These are phyloP conservation scores for Lucilia cuprina DNA, from an alignment of 1,140 invertebrate species.

Conservation along the genomic window DNA sequence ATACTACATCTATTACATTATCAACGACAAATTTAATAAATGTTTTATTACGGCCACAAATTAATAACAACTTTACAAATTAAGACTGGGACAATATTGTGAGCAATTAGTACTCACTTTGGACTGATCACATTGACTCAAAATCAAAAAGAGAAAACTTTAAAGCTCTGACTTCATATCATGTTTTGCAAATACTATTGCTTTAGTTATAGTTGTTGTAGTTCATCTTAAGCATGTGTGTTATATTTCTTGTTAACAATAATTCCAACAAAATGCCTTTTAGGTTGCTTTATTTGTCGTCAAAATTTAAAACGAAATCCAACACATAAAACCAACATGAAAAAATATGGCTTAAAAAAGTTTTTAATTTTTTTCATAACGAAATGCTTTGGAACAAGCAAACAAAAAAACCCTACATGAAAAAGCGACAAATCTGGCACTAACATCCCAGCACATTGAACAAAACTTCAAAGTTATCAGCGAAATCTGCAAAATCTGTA, in stretches of 20 bases:
- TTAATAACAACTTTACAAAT: too few relatives aligned
- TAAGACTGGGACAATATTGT: too few relatives aligned
- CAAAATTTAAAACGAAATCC: conserved; percentile 24
- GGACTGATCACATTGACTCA: too few relatives aligned
- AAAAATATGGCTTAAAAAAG: conserved; percentile 13
- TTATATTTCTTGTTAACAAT: conserved; percentile 55
- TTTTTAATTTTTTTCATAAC: conserved; percentile 19
- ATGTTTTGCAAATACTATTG: conserved; percentile 28
- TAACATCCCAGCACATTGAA: conserved; percentile 57
- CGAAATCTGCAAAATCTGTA: conserved; percentile 42
- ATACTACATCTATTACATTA: too few relatives aligned
- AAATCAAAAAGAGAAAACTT: not conserved
- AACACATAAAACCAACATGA: not conserved
- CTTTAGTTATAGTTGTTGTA: conserved; percentile 51
- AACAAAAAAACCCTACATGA: conserved; percentile 36
- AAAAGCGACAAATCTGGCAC: conserved; percentile 61
- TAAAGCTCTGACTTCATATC: not conserved
- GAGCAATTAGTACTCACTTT: too few relatives aligned
- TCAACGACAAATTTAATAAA: too few relatives aligned
- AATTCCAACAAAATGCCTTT: conserved; percentile 61
- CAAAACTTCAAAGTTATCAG: conserved; percentile 62
- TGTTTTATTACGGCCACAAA: too few relatives aligned
- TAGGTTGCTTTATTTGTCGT: conserved; percentile 36
- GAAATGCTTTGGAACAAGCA: not conserved
- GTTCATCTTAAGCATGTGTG: conserved; percentile 25